Percentiles rank a stretch among this genome's conserved stretches.
Conservation (phyloP, 2,888 invertebrate genomes). For the Nasonovia ribisnigri region DNA sequence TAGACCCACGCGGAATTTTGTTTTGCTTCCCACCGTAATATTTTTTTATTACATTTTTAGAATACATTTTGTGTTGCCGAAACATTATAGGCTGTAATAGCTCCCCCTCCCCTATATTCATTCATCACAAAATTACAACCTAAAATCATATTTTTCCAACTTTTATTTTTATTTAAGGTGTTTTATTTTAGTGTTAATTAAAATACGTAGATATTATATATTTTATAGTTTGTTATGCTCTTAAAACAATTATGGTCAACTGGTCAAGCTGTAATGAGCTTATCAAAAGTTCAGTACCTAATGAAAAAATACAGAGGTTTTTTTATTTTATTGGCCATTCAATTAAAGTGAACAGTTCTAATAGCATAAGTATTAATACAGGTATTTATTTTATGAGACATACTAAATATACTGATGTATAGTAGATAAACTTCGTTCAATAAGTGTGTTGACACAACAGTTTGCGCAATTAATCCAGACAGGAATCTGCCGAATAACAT, state of each 20-base stretch:
- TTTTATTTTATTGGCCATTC: background rate
- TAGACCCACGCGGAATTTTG: too few relatives aligned
- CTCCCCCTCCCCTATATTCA: too few relatives aligned
- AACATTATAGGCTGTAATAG: too few relatives aligned
- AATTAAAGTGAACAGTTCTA: background rate
- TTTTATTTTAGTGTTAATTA: background rate
- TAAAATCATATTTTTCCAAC: too few relatives aligned
- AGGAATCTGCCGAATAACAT: constrained; percentile 84
- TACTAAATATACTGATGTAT: constrained; percentile 66
- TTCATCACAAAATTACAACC: too few relatives aligned
- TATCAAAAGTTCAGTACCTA: background rate
- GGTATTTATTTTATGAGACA: constrained; percentile 23
- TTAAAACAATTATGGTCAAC: too few relatives aligned
- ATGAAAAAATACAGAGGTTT: background rate
- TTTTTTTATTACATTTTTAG: too few relatives aligned
- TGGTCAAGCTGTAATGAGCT: background rate
- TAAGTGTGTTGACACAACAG: constrained; percentile 71
- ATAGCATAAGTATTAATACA: background rate
- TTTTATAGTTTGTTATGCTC: background rate
- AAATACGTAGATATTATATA: background rate
- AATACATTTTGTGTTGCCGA: too few relatives aligned
- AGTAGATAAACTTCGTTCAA: constrained; percentile 49
- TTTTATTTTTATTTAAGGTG: too few relatives aligned
- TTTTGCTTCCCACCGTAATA: too few relatives aligned
- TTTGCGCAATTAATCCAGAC: constrained; percentile 81